Evolutionary conservation across 2,113 vertebrate genomes (phyloP), one percentile per base, ranked within the genome.

Genomic region (Psilopsiagon aymara): DNA sequence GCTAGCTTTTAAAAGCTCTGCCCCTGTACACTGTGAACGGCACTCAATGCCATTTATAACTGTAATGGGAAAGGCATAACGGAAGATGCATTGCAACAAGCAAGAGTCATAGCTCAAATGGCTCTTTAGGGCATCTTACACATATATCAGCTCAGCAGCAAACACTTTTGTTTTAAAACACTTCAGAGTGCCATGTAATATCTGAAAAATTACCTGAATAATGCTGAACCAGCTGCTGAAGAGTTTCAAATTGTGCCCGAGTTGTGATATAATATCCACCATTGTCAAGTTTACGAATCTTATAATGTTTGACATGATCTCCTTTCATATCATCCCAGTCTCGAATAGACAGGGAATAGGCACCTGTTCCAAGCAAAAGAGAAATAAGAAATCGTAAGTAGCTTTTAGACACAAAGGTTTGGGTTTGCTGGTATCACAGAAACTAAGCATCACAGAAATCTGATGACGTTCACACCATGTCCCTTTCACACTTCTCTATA

Each of bases 261-360:
- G 99, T 99, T 96, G 99, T 99, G 95, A 99, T 99, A 92, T 99
- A 99, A 98, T 99, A 99, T 43, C 99, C 99, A 14, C 99, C 99
- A 57, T 99, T 99, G 98, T 99, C 99, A 98, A 99, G 98, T 95
- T 99, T 99, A 57, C 99, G 99, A 92, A 99, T 99, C 98, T 99
- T 99, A 97, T 99, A 99, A 98, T 99, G 99, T 95, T 99, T 99
- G 94, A 99, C 99, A 19, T 99, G 99, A 94, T 99, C 99, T 39
- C 99, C 99, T 96, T 99, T 99, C 96, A 98, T 98, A 88, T 99
- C 99, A 79, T 99, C 99, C 99, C 99, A 99, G 95, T 99, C 99
- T 82, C 99, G 98, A 96, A 99, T 99, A 85, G 99, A 99, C 96
- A 99, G 97, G 92, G 99, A 99, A 98, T 99, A 99, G 98, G 99